A percentile compares a stretch with the other conserved stretches of the same genome.
These are phyloP conservation scores for Temnothorax curvispinosus DNA, from an alignment of 1,140 invertebrate species.

Conservation along the genomic window DNA sequence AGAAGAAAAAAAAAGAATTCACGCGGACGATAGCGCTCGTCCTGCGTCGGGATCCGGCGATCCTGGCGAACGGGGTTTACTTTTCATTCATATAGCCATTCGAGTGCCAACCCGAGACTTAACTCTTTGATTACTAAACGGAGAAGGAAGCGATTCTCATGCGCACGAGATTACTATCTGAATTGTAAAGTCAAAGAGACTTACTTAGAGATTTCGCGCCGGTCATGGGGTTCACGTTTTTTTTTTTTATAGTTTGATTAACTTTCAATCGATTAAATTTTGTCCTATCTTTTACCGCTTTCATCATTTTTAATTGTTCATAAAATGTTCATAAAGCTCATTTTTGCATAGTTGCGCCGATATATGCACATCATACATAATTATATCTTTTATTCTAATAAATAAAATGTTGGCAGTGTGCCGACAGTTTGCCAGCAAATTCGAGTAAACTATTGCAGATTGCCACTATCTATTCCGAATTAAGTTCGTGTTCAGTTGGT, in stretches of 20 bases:
- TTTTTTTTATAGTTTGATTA: neutral
- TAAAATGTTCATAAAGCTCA: neutral
- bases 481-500: neutral
- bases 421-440: neutral
- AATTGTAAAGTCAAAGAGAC: neutral
- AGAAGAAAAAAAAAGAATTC: slow-evolving; percentile 23
- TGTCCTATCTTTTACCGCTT: neutral
- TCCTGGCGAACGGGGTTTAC: slow-evolving; percentile 25
- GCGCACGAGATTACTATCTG: neutral
- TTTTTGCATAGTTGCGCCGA: neutral
- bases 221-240: neutral
- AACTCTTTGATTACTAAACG: slow-evolving; percentile 13
- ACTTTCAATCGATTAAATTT: neutral
- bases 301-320: neutral
- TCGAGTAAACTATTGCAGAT: neutral
- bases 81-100: slow-evolving; percentile 17
- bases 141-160: neutral
- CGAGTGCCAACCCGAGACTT: slow-evolving; percentile 35
- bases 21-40: slow-evolving; percentile 59
- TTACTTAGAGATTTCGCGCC: neutral
- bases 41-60: neutral
- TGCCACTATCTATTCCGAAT: neutral
- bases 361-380: neutral
- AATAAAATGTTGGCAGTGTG: neutral
- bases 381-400: neutral